Conservation (phyloP, 1,140 invertebrate genomes). For the Piezodorus guildinii region DNA sequence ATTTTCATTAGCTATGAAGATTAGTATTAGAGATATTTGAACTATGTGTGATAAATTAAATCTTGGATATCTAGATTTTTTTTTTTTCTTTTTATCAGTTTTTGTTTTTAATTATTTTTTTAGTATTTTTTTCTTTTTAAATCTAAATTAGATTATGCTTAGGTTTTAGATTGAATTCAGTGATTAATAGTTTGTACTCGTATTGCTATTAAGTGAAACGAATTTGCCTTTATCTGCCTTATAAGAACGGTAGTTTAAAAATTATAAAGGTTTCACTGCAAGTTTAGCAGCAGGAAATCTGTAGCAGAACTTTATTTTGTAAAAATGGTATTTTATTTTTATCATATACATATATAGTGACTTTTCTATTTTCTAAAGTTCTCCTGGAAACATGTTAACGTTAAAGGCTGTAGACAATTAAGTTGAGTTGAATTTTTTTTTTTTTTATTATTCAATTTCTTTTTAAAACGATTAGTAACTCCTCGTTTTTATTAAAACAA, state of each 20-base stretch:
- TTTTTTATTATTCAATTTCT: too few relatives aligned
- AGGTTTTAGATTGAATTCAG: background rate
- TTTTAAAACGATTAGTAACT: background rate
- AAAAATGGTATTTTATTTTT: too few relatives aligned
- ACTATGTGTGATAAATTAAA: constrained; percentile 9
- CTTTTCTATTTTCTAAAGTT: too few relatives aligned
- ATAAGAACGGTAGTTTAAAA: constrained; percentile 1
- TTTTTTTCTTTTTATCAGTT: background rate
- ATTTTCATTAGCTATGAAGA: constrained; percentile 8
- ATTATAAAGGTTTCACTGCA: background rate
- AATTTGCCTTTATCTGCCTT: constrained; percentile 18
- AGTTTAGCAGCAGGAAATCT: too few relatives aligned
- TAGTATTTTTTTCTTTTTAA: background rate
- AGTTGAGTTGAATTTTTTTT: too few relatives aligned
- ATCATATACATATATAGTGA: too few relatives aligned
- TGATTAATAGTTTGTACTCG: constrained; percentile 6
- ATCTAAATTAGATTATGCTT: constrained; percentile 1
- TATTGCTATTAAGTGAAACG: constrained; percentile 8
- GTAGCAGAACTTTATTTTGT: too few relatives aligned
- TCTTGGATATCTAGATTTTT: background rate
- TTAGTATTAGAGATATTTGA: constrained; percentile 10
- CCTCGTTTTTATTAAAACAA: too few relatives aligned
- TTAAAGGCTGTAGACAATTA: too few relatives aligned
- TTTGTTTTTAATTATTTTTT: background rate
- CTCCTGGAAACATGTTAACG: too few relatives aligned